Conservation (phyloP, 2,888 invertebrate genomes). For the Phengaris alcon region DNA sequence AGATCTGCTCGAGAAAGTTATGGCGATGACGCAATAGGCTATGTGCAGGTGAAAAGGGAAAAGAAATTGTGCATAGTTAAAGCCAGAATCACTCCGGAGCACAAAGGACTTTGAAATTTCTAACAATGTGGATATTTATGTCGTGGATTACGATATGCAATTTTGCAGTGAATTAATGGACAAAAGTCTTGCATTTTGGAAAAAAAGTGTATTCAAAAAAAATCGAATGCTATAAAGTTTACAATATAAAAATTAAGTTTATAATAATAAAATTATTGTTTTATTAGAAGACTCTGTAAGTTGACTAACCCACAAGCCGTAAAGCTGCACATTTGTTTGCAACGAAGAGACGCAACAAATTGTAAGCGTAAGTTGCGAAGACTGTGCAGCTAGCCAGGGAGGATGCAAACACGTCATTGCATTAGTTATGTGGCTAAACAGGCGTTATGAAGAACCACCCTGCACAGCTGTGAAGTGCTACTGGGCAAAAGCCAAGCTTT, state of each 20-base stretch:
- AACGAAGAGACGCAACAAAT: slow-evolving; percentile 2
- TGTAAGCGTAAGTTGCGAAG: neutral
- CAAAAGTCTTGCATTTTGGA: too few species aligned
- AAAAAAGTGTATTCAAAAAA: too few species aligned
- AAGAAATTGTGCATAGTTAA: slow-evolving; percentile 39
- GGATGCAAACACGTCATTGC: slow-evolving; percentile 1
- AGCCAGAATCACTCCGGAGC: slow-evolving; percentile 38
- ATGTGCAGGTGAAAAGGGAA: slow-evolving; percentile 39
- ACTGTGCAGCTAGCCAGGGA: slow-evolving; percentile 22
- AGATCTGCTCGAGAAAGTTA: slow-evolving; percentile 35
- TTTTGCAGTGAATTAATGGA: too few species aligned
- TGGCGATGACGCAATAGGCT: slow-evolving; percentile 38
- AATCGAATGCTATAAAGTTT: too few species aligned
- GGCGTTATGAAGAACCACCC: neutral
- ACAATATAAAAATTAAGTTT: too few species aligned
- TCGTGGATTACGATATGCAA: too few species aligned
- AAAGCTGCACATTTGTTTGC: neutral
- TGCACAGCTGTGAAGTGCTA: neutral
- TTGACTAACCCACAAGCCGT: too few species aligned
- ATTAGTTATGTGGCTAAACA: neutral
- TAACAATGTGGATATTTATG: too few species aligned
- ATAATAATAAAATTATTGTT: too few species aligned
- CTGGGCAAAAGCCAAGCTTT: neutral
- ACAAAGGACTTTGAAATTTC: neutral
- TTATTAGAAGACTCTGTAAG: too few species aligned